phyloP scores from a whole-genome alignment of 2,888 invertebrate species.

The Rhagonycha lutea region DNA sequence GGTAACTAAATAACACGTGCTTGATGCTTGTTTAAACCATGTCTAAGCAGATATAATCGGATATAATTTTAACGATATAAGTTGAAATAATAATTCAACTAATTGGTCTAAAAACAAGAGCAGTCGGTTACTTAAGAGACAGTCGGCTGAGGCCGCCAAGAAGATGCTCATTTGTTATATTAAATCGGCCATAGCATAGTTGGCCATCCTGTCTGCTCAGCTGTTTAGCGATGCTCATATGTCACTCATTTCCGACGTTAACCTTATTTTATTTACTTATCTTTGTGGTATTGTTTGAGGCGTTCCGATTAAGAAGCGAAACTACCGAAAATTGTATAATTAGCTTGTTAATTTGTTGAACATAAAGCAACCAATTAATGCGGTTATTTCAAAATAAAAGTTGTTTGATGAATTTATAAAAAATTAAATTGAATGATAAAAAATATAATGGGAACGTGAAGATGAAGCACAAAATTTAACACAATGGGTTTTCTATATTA shows the following conservation, averaged over 20 bases:
- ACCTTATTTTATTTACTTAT: constrained; percentile 37
- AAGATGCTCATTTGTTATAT: constrained; percentile 55
- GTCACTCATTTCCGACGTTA: constrained; percentile 57
- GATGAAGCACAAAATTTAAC: not conserved
- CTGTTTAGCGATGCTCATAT: constrained; percentile 58
- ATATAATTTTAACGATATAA: constrained; percentile 42
- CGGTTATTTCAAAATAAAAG: not conserved
- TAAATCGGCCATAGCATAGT: constrained; percentile 57
- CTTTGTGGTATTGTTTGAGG: constrained; percentile 14
- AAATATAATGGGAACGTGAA: not conserved
- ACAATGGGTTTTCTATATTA: not conserved
- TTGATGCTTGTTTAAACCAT: constrained; percentile 15
- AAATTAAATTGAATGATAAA: not conserved
- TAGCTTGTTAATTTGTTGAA: not conserved
- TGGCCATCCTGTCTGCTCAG: constrained; percentile 55
- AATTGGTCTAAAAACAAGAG: constrained; percentile 54
- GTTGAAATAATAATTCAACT: constrained; percentile 55
- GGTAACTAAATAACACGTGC: constrained; percentile 20
- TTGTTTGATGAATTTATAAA: not conserved
- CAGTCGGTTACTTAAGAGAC: constrained; percentile 49
- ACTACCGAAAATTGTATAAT: not conserved
- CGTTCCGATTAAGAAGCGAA: not conserved
- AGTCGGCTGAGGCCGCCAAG: constrained; percentile 50
- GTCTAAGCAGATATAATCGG: constrained; percentile 34
- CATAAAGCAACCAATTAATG: not conserved